phyloP scores from a whole-genome alignment of 2,797 vertebrate species.

The Ctenochaetus hawaiiensis region DNA sequence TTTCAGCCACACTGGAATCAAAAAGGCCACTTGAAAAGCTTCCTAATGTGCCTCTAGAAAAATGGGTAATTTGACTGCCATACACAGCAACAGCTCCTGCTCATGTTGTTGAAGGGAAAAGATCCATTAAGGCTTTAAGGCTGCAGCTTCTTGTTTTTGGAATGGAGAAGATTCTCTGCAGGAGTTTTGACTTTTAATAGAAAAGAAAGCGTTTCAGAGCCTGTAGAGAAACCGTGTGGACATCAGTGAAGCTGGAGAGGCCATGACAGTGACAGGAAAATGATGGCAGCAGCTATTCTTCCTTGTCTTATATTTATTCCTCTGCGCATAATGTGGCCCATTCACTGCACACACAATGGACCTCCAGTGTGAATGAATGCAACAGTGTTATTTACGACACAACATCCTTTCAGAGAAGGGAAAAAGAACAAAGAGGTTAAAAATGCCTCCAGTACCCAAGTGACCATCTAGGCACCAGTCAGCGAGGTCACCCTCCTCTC shows the following conservation, averaged over 20 bases:
- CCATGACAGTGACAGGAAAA: constrained; percentile 56
- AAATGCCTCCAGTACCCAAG: constrained; percentile 62
- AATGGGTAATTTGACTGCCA: not conserved
- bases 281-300: constrained; percentile 63
- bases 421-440: constrained; percentile 71
- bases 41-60: not conserved
- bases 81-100: not conserved
- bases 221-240: constrained; percentile 32
- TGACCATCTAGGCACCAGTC: constrained; percentile 66
- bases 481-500: constrained; percentile 71
- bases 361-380: constrained; percentile 74
- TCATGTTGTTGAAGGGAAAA: constrained; percentile 17
- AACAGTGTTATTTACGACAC: constrained; percentile 81
- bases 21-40: not conserved
- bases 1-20: not conserved
- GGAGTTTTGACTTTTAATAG: constrained; percentile 35
- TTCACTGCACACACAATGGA: constrained; percentile 83
- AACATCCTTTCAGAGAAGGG: constrained; percentile 67
- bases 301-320: constrained; percentile 78
- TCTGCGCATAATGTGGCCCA: constrained; percentile 77
- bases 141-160: not conserved
- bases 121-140: not conserved
- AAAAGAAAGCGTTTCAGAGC: not conserved
- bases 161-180: constrained; percentile 22
- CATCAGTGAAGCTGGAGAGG: constrained; percentile 41